Percentiles rank a stretch among this genome's conserved stretches.
Conservation (phyloP, 2,888 invertebrate species). For the Macrosoma leucophasiata region DNA sequence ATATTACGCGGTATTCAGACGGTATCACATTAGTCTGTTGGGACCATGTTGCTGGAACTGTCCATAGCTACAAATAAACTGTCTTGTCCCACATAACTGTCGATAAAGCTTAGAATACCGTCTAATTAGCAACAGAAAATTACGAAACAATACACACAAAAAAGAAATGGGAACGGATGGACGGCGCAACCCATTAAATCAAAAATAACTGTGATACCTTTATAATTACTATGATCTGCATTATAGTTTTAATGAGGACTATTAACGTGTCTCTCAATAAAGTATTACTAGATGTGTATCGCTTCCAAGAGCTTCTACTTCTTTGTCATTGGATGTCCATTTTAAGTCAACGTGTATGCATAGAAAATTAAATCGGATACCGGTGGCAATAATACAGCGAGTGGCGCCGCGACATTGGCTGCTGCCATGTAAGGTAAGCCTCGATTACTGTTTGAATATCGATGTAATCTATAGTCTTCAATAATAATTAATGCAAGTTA, state of each 20-base stretch:
- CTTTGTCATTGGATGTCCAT: too few species aligned
- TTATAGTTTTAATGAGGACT: too few species aligned
- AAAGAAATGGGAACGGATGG: too few species aligned
- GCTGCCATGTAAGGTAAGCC: conserved; percentile 42
- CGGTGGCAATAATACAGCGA: too few species aligned
- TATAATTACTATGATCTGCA: too few species aligned
- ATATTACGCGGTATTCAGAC: too few species aligned
- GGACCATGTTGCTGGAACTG: conserved; percentile 39
- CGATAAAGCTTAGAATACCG: conserved; percentile 44
- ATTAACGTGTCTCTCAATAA: too few species aligned
- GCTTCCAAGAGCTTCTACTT: too few species aligned
- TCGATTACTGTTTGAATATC: conserved; percentile 45
- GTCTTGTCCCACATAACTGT: conserved; percentile 50
- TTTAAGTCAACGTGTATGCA: conserved; percentile 34
- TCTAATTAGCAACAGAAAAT: conserved; percentile 39
- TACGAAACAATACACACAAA: conserved; percentile 33
- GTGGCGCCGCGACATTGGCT: conserved; percentile 44
- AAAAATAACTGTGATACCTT: too few species aligned
- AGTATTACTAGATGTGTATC: too few species aligned
- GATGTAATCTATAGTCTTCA: conserved; percentile 41
- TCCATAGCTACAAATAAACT: conserved; percentile 52
- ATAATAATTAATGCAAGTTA: conserved; percentile 37
- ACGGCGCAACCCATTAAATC: too few species aligned
- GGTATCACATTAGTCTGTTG: conserved; percentile 34
- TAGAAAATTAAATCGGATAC: conserved; percentile 34